Base-by-base conservation (phyloP, 2,113 vertebrate genomes). In the Brachyhypopomus occidentalis region DNA sequence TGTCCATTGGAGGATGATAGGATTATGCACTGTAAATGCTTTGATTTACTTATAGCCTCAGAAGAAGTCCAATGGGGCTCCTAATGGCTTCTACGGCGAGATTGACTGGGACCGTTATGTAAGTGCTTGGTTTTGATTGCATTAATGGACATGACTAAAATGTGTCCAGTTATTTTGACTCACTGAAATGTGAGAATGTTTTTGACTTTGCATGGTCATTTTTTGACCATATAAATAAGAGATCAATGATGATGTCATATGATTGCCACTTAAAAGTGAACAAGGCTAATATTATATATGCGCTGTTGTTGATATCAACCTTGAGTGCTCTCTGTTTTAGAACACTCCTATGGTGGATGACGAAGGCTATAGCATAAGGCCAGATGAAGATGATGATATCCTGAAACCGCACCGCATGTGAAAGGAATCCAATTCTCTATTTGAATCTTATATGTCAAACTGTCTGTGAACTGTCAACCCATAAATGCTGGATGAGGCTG, bases 31-130 rank as follows among this genome's bases (percentile, higher is more conserved):
- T 34, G 38, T 41, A 41, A 82, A 41, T 59, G 79, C 0, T 83
- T 75, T 41, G 19, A 82, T 82, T 79, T 60, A 66, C 23, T 85
- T 66, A 59, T 59, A 91, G 89, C 83, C 91, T 82, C 94, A 97
- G 95, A 98, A 95, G 91, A 98, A 95, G 91, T 92, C 92, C 12
- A 99, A 99, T 0, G 98, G 98, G 12, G 94, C 97, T 79, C 95
- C 95, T 0, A 99, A 99, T 89, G 98, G 98, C 85, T 98, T 98
- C 91, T 97, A 95, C 3, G 96, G 93, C 0, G 98, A 99, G 89
- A 98, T 99, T 27, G 98, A 98, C 91, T 99, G 98, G 98, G 97
- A 99, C 70, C 93, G 98, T 97, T 99, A 98, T 0, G 98, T 99
- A 89, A 98, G 96, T 79, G 45, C 45, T 59, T 1, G 20, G 48